Conservation (phyloP, 2,888 invertebrate species). For the Argyresthia goedartella region DNA sequence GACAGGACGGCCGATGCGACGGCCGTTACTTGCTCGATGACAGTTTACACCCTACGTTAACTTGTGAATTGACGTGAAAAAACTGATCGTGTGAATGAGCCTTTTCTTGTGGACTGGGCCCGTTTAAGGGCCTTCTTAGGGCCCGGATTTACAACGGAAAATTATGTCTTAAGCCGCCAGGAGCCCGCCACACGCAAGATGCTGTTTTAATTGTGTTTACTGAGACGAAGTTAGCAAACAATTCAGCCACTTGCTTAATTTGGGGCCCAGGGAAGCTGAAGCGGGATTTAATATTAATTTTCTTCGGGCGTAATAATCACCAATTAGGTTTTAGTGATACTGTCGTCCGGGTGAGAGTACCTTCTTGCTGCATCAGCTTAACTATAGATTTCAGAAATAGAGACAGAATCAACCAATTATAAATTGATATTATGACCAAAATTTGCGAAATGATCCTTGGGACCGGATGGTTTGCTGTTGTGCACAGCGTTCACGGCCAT, state of each 20-base stretch:
- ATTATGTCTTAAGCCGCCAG: constrained; percentile 47
- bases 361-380: no score
- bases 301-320: background rate
- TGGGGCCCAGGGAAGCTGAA: constrained; percentile 13
- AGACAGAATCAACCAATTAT: no score
- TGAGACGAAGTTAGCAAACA: constrained; percentile 47
- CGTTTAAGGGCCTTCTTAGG: constrained; percentile 39
- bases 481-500: no score
- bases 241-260: constrained; percentile 36
- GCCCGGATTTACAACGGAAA: constrained; percentile 46
- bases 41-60: no score
- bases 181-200: constrained; percentile 51
- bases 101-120: constrained; percentile 18
- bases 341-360: background rate
- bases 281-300: constrained; percentile 5
- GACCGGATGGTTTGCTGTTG: no score
- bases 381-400: no score
- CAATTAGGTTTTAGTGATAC: background rate
- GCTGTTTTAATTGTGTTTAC: constrained; percentile 58
- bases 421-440: no score
- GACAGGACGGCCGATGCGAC: no score
- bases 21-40: no score
- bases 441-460: no score
- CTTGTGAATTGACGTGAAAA: no score
- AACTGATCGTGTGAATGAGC: no score